These are phyloP conservation scores for Astropecten irregularis DNA, from an alignment of 53 echinoderm and acorn worm genomes.

Conservation along the genomic window DNA sequence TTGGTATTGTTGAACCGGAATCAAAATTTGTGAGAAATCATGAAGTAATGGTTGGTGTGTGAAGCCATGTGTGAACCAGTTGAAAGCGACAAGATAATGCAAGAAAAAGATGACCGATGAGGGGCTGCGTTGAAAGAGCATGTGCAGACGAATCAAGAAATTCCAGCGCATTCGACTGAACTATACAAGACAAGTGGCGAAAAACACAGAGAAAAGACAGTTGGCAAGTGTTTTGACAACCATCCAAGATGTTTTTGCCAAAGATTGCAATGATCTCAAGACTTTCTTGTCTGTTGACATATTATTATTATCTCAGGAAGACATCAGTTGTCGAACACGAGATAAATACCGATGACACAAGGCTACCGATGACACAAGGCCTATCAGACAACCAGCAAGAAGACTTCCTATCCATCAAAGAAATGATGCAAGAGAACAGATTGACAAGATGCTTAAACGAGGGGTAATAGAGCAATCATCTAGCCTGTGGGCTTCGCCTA, in stretches of 20 bases:
- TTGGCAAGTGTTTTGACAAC: too few relatives aligned
- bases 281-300: constrained; percentile 11
- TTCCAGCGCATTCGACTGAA: constrained; percentile 6
- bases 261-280: background rate
- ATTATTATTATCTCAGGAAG: constrained; percentile 23
- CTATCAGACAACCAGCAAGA: constrained; percentile 20
- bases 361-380: background rate
- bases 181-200: constrained; percentile 15
- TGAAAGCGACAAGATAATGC: background rate
- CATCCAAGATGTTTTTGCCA: background rate
- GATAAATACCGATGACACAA: constrained; percentile 1
- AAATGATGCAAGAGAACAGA: constrained; percentile 5
- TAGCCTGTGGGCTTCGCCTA: constrained; percentile 54
- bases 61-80: constrained; percentile 4
- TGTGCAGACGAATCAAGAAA: background rate
- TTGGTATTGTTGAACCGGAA: background rate
- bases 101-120: background rate
- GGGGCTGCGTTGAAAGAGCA: background rate
- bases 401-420: constrained; percentile 29
- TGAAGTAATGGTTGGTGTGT: background rate
- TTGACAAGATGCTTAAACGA: constrained; percentile 11
- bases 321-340: constrained; percentile 9
- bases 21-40: background rate
- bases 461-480: constrained; percentile 50
- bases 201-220: too few relatives aligned